Percentiles rank a stretch among this genome's conserved stretches.
phyloP scores from a whole-genome alignment of 2,888 invertebrate genomes.

The Harpalus rufipes region DNA sequence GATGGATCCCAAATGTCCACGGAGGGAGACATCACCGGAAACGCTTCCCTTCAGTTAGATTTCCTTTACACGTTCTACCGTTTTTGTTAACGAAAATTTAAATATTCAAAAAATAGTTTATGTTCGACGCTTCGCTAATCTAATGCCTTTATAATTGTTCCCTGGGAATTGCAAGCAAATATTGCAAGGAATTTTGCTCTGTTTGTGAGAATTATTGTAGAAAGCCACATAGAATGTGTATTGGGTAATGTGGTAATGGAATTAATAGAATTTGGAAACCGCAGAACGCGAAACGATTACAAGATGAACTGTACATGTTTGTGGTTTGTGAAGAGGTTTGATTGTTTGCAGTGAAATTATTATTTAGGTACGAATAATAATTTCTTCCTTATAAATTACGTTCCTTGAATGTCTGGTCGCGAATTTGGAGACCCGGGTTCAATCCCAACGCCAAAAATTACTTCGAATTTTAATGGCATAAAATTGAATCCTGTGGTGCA shows the following conservation, averaged over 20 bases:
- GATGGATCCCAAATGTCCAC: slow-evolving; percentile 38
- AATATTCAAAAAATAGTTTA: slow-evolving; percentile 38
- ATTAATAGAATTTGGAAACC: slow-evolving; percentile 23
- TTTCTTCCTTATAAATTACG: too few species aligned
- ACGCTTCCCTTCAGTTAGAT: slow-evolving; percentile 16
- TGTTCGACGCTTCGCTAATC: not conserved
- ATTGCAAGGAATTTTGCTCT: not conserved
- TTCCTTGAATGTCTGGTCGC: too few species aligned
- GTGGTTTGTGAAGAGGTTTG: slow-evolving; percentile 10
- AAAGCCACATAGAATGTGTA: slow-evolving; percentile 4
- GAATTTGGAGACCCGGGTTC: too few species aligned
- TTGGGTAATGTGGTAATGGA: slow-evolving; percentile 24
- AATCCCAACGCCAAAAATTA: too few species aligned
- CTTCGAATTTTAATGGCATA: too few species aligned
- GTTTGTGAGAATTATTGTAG: slow-evolving; percentile 13
- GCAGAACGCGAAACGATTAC: not conserved
- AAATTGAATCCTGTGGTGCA: too few species aligned
- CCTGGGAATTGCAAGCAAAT: not conserved
- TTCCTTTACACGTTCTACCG: not conserved
- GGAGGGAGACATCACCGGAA: slow-evolving; percentile 40
- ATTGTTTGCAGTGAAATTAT: not conserved
- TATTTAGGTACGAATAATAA: not conserved
- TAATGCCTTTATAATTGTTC: slow-evolving; percentile 27
- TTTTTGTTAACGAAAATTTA: slow-evolving; percentile 46
- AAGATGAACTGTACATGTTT: slow-evolving; percentile 1